These are phyloP conservation scores for Drosophila mayaguana DNA, from an alignment of 2,888 invertebrate genomes.

Conservation along the genomic window DNA sequence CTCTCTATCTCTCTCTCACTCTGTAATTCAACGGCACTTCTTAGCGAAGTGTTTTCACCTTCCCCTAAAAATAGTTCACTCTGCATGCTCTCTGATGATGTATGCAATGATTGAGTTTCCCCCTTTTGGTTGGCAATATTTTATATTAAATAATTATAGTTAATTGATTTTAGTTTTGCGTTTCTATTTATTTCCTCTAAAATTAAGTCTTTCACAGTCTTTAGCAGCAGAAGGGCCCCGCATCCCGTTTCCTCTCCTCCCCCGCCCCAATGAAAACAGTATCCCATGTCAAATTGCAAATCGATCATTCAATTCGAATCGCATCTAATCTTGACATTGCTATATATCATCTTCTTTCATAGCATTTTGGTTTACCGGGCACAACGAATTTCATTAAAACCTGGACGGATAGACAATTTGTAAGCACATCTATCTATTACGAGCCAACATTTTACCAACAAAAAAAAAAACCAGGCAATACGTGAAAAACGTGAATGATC, in stretches of 20 bases:
- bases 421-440: slow-evolving; percentile 72
- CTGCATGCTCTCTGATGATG: slow-evolving; percentile 37
- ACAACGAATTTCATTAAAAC: slow-evolving; percentile 82
- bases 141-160: slow-evolving; percentile 8
- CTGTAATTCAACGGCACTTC: slow-evolving; percentile 3
- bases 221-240: slow-evolving; percentile 27
- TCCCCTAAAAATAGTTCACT: slow-evolving; percentile 3
- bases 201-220: slow-evolving; percentile 22
- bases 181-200: neutral
- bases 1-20: neutral
- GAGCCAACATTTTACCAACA: slow-evolving; percentile 42
- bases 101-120: slow-evolving; percentile 31
- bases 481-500: slow-evolving; percentile 45
- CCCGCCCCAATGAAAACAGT: slow-evolving; percentile 10
- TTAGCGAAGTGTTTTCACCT: slow-evolving; percentile 4
- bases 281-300: slow-evolving; percentile 46
- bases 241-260: slow-evolving; percentile 3
- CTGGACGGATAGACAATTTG: slow-evolving; percentile 82
- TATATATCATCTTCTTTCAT: slow-evolving; percentile 77
- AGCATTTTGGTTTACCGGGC: slow-evolving; percentile 83
- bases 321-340: slow-evolving; percentile 66
- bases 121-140: slow-evolving; percentile 26
- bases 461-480: slow-evolving; percentile 13
- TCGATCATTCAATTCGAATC: slow-evolving; percentile 53
- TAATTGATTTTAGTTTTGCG: slow-evolving; percentile 21